Percentiles rank a stretch among this genome's conserved stretches.
Conservation (phyloP, 1,140 invertebrate species). For the Drosophila kikkawai region DNA sequence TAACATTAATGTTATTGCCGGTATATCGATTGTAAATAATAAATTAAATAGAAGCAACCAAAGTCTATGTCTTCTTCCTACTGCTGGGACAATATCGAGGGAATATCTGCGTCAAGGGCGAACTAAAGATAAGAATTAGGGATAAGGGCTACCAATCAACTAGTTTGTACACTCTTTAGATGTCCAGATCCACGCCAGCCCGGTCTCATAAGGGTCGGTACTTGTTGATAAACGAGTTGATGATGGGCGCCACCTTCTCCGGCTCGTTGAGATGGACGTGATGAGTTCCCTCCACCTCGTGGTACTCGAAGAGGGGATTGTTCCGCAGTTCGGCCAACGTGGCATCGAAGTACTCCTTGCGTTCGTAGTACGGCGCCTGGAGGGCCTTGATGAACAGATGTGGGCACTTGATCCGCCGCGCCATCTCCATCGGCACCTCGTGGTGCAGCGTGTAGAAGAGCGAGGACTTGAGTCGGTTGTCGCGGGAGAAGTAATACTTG, state of each 20-base stretch:
- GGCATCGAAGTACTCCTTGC: constrained; percentile 86
- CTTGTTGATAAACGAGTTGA: constrained; percentile 87
- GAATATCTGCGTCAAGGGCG: constrained; percentile 24
- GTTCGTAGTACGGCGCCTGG: constrained; percentile 86
- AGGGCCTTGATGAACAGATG: constrained; percentile 88
- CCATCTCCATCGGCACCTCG: constrained; percentile 86
- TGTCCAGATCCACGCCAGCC: neutral
- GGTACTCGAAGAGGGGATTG: constrained; percentile 87
- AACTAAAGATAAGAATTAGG: constrained; percentile 7
- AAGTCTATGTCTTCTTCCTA: constrained; percentile 9
- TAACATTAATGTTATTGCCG: constrained; percentile 76
- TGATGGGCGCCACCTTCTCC: constrained; percentile 86
- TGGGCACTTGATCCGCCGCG: constrained; percentile 86
- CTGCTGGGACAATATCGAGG: constrained; percentile 29
- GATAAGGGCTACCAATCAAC: neutral
- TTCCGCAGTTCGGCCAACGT: constrained; percentile 86
- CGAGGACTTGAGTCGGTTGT: constrained; percentile 86
- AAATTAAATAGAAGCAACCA: constrained; percentile 75
- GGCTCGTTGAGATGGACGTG: constrained; percentile 91
- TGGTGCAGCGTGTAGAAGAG: constrained; percentile 85
- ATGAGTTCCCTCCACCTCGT: constrained; percentile 89
- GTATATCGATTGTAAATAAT: constrained; percentile 76
- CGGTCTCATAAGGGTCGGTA: constrained; percentile 71
- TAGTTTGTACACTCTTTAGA: constrained; percentile 24
- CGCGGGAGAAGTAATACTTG: constrained; percentile 88